Percentiles rank a stretch among this genome's conserved stretches.
Conservation (phyloP, 2,797 vertebrate species). For the Paramormyrops hopkinsi region DNA sequence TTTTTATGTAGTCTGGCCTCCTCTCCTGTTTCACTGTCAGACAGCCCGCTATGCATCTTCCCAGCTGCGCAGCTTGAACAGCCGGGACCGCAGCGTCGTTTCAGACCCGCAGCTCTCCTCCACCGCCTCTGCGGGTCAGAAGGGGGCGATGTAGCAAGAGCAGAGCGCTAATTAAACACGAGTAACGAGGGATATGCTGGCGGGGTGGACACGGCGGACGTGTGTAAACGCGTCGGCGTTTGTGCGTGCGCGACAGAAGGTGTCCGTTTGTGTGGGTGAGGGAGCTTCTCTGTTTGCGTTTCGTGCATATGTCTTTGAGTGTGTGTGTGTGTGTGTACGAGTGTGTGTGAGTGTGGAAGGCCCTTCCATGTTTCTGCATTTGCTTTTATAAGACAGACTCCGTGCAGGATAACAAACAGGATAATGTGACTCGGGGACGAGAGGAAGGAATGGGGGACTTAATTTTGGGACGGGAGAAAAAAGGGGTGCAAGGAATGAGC, state of each 20-base stretch:
- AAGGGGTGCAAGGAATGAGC: background rate
- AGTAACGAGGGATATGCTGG: conserved; percentile 65
- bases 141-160: conserved; percentile 70
- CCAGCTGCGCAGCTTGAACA: background rate
- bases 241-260: conserved; percentile 18
- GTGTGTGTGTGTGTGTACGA: background rate
- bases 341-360: background rate
- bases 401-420: background rate
- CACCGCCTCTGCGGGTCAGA: conserved; percentile 67
- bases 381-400: background rate
- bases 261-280: background rate
- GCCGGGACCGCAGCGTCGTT: conserved; percentile 57
- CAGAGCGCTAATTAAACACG: conserved; percentile 70
- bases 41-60: background rate
- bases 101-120: conserved; percentile 62
- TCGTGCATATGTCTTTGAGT: conserved; percentile 15
- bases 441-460: background rate
- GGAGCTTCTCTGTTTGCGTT: background rate
- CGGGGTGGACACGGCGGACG: conserved; percentile 52
- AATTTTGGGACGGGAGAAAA: background rate
- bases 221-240: conserved; percentile 28
- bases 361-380: background rate
- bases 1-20: background rate
- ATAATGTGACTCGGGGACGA: background rate
- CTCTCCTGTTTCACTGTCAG: background rate